Percentiles rank a stretch among this genome's conserved stretches.
Evolutionary conservation across 2,888 invertebrate species (phyloP).

Genomic region (Heteropelma amictum): DNA sequence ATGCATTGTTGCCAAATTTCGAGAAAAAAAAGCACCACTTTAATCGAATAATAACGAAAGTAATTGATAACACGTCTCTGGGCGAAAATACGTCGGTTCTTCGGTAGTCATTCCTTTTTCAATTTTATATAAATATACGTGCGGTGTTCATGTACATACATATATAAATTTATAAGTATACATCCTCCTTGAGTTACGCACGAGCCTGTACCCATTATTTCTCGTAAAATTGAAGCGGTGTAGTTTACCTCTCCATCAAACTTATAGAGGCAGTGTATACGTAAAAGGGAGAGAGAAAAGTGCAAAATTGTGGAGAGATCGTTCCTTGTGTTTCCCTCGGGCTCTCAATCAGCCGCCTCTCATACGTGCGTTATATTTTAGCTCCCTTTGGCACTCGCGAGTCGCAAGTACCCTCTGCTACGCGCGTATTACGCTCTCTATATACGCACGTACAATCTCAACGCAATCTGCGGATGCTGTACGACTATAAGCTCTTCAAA

Average conservation of each 20-base stretch:
- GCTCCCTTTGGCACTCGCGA: constrained; percentile 8
- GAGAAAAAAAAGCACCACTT: too few relatives aligned
- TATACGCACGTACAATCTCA: constrained; percentile 34
- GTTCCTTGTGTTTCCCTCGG: constrained; percentile 7
- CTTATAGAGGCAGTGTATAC: neutral
- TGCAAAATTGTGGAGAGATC: constrained; percentile 28
- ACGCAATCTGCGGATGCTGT: constrained; percentile 24
- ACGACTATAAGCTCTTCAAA: constrained; percentile 34
- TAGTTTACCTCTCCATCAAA: constrained; percentile 29
- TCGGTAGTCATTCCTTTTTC: too few relatives aligned
- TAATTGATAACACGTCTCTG: too few relatives aligned
- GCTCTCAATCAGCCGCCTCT: constrained; percentile 19
- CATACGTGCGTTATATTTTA: constrained; percentile 41
- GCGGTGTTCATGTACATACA: too few relatives aligned
- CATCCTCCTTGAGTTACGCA: constrained; percentile 31
- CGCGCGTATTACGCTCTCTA: constrained; percentile 16
- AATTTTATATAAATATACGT: neutral
- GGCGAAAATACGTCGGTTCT: too few relatives aligned
- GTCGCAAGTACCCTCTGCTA: constrained; percentile 1
- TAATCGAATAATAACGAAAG: too few relatives aligned
- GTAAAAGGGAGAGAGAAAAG: constrained; percentile 20
- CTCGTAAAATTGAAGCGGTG: constrained; percentile 29
- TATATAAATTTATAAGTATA: neutral
- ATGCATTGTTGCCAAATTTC: too few relatives aligned
- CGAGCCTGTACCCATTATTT: constrained; percentile 22